These are phyloP conservation scores for Channa maculata DNA, from an alignment of 2,113 vertebrate genomes.

Conservation along the genomic window DNA sequence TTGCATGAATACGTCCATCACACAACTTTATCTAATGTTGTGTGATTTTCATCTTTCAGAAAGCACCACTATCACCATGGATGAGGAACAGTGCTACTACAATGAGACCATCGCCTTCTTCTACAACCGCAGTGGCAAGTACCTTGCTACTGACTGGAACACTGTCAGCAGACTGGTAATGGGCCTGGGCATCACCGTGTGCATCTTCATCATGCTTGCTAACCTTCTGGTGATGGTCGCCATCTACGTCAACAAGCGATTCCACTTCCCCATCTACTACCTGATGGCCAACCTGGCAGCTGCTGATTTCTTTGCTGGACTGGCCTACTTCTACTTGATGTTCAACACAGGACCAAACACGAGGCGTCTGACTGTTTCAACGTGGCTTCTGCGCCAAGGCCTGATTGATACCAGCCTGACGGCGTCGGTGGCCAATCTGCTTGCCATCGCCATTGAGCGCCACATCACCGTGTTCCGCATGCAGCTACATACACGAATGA, in stretches of 20 bases:
- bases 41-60: conserved; percentile 61
- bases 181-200: conserved; percentile 98
- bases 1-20: too few species aligned
- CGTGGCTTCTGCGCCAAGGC: conserved; percentile 97
- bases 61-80: conserved; percentile 72
- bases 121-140: conserved; percentile 96
- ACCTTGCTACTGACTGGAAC: conserved; percentile 94
- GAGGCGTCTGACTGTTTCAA: conserved; percentile 93
- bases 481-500: conserved; percentile 99
- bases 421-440: conserved; percentile 94
- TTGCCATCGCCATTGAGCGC: conserved; percentile 97
- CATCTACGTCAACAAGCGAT: conserved; percentile 97
- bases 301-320: conserved; percentile 97
- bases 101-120: conserved; percentile 99
- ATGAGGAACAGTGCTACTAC: conserved; percentile 94
- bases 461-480: conserved; percentile 99
- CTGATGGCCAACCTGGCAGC: conserved; percentile 99
- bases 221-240: conserved; percentile 99
- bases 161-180: conserved; percentile 96
- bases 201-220: conserved; percentile 99
- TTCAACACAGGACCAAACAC: conserved; percentile 99
- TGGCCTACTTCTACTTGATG: conserved; percentile 99
- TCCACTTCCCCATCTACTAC: conserved; percentile 99
- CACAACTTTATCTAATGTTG: neutral
- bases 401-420: conserved; percentile 98